phyloP scores from a whole-genome alignment of 2,797 vertebrate species.

The Hydrophis major region DNA sequence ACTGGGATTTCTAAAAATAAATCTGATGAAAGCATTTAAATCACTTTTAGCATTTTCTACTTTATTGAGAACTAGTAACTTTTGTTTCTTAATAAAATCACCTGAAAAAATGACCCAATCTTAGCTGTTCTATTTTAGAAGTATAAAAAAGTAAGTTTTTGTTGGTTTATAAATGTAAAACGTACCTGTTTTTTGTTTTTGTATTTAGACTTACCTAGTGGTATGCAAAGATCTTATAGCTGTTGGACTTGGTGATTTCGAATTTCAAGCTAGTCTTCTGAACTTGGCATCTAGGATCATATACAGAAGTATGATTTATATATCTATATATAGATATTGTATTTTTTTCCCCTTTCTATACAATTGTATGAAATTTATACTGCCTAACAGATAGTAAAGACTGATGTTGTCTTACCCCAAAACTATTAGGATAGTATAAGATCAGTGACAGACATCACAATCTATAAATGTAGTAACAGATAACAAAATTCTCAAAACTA shows the following conservation, averaged over 20 bases:
- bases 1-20: background rate
- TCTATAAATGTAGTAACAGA: background rate
- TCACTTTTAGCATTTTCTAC: background rate
- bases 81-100: background rate
- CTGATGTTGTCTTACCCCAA: background rate
- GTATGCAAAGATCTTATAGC: conserved; percentile 84
- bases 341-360: background rate
- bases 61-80: background rate
- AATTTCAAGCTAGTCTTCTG: conserved; percentile 79
- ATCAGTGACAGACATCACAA: background rate
- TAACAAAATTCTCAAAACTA: background rate
- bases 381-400: background rate
- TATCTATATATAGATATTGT: background rate
- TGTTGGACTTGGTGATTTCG: conserved; percentile 79
- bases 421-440: background rate
- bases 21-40: background rate
- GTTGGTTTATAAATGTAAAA: background rate
- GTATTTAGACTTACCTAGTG: conserved; percentile 77
- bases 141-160: background rate
- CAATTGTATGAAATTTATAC: background rate
- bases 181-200: conserved; percentile 7
- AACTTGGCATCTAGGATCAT: conserved; percentile 77
- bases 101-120: background rate
- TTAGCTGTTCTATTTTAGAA: background rate
- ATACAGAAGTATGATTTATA: conserved; percentile 72